Evolutionary conservation across 2,113 vertebrate species (phyloP).

Genomic region (Bagarius yarrelli): DNA sequence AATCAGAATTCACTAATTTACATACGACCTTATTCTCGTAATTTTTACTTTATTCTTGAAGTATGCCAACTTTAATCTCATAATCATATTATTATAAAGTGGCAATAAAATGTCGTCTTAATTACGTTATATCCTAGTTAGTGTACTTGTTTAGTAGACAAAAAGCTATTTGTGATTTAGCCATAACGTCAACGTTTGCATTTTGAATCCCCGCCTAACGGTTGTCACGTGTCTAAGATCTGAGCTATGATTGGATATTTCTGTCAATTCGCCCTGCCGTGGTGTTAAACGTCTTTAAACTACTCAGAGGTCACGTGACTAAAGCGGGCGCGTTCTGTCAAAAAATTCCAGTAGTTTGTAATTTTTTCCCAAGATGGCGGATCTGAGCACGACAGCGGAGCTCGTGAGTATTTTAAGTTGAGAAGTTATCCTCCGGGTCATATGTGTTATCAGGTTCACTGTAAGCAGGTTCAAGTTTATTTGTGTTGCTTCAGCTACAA

Average conservation of each 20-base stretch:
- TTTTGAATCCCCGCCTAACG: background rate
- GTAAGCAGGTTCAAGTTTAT: background rate
- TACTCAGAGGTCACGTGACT: background rate
- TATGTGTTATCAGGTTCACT: background rate
- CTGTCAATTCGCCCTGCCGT: no score
- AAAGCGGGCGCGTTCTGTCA: background rate
- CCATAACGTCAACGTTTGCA: background rate
- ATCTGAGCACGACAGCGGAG: slow-evolving; percentile 71
- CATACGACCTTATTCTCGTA: no score
- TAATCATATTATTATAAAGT: no score
- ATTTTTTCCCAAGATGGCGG: slow-evolving; percentile 75
- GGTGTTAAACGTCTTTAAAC: background rate
- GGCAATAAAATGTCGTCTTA: no score
- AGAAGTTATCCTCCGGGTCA: background rate
- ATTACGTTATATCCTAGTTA: background rate
- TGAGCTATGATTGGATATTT: background rate
- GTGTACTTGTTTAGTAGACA: background rate
- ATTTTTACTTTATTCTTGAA: no score
- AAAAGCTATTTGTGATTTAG: background rate
- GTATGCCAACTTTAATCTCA: no score
- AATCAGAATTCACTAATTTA: no score
- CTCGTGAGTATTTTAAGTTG: slow-evolving; percentile 61
- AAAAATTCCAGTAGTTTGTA: slow-evolving; percentile 6
- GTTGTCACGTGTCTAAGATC: background rate
- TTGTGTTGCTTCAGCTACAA: background rate